A percentile compares a stretch with the other conserved stretches of the same genome.
Evolutionary conservation across 2,113 vertebrate species (phyloP).

Genomic region (Picathartes gymnocephalus): DNA sequence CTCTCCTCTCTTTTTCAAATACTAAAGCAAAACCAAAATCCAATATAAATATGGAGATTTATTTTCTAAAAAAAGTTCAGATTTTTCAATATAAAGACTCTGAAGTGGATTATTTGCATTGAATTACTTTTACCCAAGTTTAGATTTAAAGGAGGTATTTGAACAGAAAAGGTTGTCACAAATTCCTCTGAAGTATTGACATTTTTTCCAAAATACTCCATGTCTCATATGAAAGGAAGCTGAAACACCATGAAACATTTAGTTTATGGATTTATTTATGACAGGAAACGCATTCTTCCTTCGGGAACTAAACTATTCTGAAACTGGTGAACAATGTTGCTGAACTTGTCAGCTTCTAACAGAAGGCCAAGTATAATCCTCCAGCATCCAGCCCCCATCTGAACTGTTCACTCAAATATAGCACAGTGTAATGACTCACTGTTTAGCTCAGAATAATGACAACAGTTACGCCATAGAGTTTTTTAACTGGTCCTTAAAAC

Average conservation of each 20-base stretch:
- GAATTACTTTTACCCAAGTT: constrained; percentile 6
- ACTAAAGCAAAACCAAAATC: neutral
- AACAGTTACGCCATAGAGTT: neutral
- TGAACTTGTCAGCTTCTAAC: constrained; percentile 44
- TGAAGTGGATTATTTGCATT: neutral
- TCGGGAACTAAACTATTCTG: constrained; percentile 25
- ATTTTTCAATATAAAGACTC: neutral
- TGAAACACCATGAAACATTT: constrained; percentile 2
- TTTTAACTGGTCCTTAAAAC: neutral
- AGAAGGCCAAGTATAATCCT: constrained; percentile 1
- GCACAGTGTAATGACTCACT: constrained; percentile 6
- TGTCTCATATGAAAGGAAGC: constrained; percentile 26
- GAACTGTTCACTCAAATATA: constrained; percentile 14
- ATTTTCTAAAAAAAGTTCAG: neutral
- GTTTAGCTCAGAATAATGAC: neutral
- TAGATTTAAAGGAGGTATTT: neutral
- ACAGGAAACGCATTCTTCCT: constrained; percentile 41
- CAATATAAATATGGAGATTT: neutral
- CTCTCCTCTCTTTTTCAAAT: neutral
- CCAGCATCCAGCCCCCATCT: neutral
- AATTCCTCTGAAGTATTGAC: neutral
- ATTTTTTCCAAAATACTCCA: neutral
- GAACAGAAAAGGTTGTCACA: neutral
- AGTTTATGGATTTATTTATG: constrained; percentile 45
- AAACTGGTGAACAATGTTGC: constrained; percentile 1